Percentiles rank a stretch among this genome's conserved stretches.
Evolutionary conservation across 2,888 invertebrate genomes (phyloP).

Genomic region (Orthosia gracilis): DNA sequence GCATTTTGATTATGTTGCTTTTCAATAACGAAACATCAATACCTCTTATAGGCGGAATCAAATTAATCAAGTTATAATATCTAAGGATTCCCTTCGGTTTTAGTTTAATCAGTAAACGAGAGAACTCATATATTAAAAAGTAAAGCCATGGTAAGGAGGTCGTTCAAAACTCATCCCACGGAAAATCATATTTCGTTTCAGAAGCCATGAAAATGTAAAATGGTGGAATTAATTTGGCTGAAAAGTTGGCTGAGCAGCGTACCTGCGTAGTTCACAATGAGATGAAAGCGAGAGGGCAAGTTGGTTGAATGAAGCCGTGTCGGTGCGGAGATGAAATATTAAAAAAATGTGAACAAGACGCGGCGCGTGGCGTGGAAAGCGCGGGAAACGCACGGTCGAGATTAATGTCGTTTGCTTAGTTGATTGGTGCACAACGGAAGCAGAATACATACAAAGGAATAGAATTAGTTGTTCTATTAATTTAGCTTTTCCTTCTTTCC

Average conservation of each 20-base stretch:
- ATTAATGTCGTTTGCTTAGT: slow-evolving; percentile 50
- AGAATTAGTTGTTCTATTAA: background rate
- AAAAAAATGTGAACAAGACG: slow-evolving; percentile 77
- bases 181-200: slow-evolving; percentile 87
- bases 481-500: background rate
- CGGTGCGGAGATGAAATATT: slow-evolving; percentile 85
- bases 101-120: slow-evolving; percentile 53
- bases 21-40: slow-evolving; percentile 37
- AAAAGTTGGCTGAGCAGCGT: slow-evolving; percentile 82
- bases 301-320: slow-evolving; percentile 86
- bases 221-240: slow-evolving; percentile 89
- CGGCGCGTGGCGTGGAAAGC: slow-evolving; percentile 56
- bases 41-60: slow-evolving; percentile 13
- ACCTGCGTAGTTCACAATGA: slow-evolving; percentile 80
- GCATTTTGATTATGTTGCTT: background rate
- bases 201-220: slow-evolving; percentile 85
- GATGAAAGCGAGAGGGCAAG: slow-evolving; percentile 88
- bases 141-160: slow-evolving; percentile 80
- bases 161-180: slow-evolving; percentile 79
- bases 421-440: slow-evolving; percentile 18
- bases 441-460: slow-evolving; percentile 6
- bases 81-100: slow-evolving; percentile 53
- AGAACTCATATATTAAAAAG: slow-evolving; percentile 76
- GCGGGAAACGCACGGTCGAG: slow-evolving; percentile 61
- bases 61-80: slow-evolving; percentile 30